These are phyloP conservation scores for Parochlus steinenii DNA, from an alignment of 2,888 invertebrate genomes.

Conservation along the genomic window DNA sequence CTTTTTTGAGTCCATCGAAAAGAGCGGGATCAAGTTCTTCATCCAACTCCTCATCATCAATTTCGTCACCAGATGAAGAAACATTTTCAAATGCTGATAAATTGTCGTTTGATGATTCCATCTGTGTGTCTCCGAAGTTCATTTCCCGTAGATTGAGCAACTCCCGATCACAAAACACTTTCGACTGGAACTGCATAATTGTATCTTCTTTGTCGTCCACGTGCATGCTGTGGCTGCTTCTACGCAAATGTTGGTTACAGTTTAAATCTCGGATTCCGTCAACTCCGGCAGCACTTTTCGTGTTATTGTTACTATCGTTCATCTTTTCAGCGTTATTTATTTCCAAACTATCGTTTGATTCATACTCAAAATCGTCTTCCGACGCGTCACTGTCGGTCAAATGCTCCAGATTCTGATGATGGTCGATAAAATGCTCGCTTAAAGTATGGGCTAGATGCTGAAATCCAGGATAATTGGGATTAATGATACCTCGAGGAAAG, in stretches of 20 bases:
- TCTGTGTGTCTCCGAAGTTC: too few species aligned
- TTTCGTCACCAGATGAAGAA: slow-evolving; percentile 3
- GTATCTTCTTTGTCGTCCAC: slow-evolving; percentile 12
- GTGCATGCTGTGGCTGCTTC: slow-evolving; percentile 1
- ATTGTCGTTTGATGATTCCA: too few species aligned
- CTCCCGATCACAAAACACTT: slow-evolving; percentile 13
- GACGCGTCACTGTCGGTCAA: slow-evolving; percentile 27
- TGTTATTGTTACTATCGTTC: slow-evolving; percentile 7
- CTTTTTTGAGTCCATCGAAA: too few species aligned
- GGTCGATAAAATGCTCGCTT: slow-evolving; percentile 27
- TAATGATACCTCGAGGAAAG: slow-evolving; percentile 56
- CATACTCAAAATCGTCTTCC: slow-evolving; percentile 15
- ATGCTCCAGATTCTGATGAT: slow-evolving; percentile 23
- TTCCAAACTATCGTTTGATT: slow-evolving; percentile 6
- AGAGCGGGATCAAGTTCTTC: too few species aligned
- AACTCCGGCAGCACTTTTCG: slow-evolving; percentile 1
- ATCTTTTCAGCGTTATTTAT: slow-evolving; percentile 5
- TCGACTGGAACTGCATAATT: slow-evolving; percentile 12
- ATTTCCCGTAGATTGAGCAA: slow-evolving; percentile 3
- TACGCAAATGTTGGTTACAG: slow-evolving; percentile 8
- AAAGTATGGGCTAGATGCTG: slow-evolving; percentile 63
- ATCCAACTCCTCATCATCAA: slow-evolving; percentile 11
- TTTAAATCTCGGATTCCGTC: slow-evolving; percentile 8
- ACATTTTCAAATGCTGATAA: slow-evolving; percentile 2
- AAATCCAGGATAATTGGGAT: slow-evolving; percentile 72